Evolutionary conservation across 2,113 vertebrate species (phyloP), one percentile per base, ranked within the genome.

Genomic region (Silurus asotus): DNA sequence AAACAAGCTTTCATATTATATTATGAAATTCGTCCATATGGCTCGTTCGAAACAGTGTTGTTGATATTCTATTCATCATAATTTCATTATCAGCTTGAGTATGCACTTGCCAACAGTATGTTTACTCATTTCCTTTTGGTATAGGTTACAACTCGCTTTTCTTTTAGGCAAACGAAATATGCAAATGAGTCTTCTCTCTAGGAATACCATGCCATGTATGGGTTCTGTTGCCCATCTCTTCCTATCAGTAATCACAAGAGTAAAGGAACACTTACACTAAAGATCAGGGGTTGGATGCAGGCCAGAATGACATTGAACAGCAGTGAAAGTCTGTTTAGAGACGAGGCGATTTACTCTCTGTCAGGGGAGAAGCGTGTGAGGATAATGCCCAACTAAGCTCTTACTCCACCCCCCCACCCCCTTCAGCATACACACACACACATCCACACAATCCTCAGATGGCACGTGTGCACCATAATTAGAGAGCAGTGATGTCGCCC

Each of bases 391-490:
- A 70, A 70, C 80, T 87, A 86, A 89, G 86, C 86, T 87, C 64
- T 28, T 8, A 48, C 83, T 75, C 51, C 65, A 69, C 48, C 48
- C 65, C 65, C 64, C 45, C 80, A 59, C 53, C 53, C 82, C 58
- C 64, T 37, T 37, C 37, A 37, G 37, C 37, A n/a, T 49, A 53
- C 79, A 49, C 64, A 84, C 83, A 86, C 82, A 69, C 76, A 70
- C 62, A 78, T 72, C 86, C 64, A 88, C 81, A 89, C 84, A 58
- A 61, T 88, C 83, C 89, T 91, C 89, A 88, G 88, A 86, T 89
- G 91, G 91, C 92, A 93, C 89, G 89, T 92, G 93, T 69, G 80
- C 88, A 84, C 91, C 92, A 90, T 94, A 94, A 94, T 94, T 94
- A 94, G 90, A 93, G 89, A 80, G 81, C 86, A 84, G 87, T 95